A percentile compares a stretch with the other conserved stretches of the same genome.
phyloP scores from a whole-genome alignment of 2,113 vertebrate species.

The Micronisus gabar region DNA sequence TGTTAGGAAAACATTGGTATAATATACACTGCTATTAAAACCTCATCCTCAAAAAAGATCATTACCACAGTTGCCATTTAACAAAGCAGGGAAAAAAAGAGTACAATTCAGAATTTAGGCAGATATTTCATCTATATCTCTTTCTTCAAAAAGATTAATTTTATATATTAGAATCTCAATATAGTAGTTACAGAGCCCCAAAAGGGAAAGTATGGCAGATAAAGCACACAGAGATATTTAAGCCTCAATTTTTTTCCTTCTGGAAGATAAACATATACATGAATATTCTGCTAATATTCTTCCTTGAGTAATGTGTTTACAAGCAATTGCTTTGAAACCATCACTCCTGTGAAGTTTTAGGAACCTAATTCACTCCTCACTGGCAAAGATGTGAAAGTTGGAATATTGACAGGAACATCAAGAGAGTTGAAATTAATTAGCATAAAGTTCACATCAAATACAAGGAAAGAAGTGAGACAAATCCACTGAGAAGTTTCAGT shows the following conservation, averaged over 20 bases:
- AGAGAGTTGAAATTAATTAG: not conserved
- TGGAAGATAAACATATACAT: not conserved
- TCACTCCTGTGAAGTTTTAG: not conserved
- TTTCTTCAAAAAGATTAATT: not conserved
- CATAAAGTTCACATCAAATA: not conserved
- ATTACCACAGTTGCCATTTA: not conserved
- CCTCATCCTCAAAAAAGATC: not conserved
- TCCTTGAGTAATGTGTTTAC: not conserved
- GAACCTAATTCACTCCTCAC: not conserved
- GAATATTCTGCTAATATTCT: not conserved
- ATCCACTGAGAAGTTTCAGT: conserved; percentile 68
- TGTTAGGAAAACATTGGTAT: not conserved
- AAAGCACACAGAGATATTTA: not conserved
- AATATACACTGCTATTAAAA: not conserved
- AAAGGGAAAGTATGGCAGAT: not conserved
- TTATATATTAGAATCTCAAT: not conserved
- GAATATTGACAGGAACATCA: not conserved
- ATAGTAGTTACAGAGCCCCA: not conserved
- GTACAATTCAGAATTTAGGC: not conserved
- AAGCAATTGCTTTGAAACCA: conserved; percentile 3
- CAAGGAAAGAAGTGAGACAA: conserved; percentile 62
- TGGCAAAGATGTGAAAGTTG: not conserved
- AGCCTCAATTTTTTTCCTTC: not conserved
- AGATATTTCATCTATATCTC: not conserved
- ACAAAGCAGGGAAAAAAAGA: not conserved